Percentiles rank a stretch among this genome's conserved stretches.
phyloP scores from a whole-genome alignment of 2,888 invertebrate genomes.

The Adelognathus sp. region DNA sequence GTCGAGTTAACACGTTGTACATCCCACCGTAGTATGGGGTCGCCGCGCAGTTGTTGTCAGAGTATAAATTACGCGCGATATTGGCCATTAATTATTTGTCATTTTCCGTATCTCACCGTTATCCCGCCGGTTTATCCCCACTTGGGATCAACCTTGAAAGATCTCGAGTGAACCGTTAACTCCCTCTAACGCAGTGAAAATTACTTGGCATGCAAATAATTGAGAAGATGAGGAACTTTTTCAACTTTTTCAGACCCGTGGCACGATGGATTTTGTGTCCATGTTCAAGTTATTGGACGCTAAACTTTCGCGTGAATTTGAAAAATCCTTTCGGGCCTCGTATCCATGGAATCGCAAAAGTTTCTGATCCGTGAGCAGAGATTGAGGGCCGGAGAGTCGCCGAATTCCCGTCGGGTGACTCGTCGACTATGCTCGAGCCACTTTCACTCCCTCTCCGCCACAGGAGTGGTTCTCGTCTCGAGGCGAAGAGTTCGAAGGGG shows the following conservation, averaged over 20 bases:
- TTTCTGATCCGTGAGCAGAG: slow-evolving; percentile 6
- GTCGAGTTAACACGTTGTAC: slow-evolving; percentile 49
- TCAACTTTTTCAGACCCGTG: background rate
- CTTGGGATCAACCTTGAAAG: background rate
- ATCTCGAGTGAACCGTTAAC: background rate
- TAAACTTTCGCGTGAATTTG: slow-evolving; percentile 1
- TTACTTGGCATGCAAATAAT: no score
- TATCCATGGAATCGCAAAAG: background rate
- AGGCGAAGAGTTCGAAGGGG: background rate
- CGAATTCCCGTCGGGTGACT: background rate
- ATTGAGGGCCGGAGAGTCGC: slow-evolving; percentile 24
- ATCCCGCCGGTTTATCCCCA: background rate
- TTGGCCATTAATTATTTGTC: slow-evolving; percentile 13
- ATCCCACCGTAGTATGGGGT: background rate
- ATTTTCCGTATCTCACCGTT: background rate
- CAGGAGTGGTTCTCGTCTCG: slow-evolving; percentile 10
- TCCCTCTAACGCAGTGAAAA: background rate
- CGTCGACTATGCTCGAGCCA: slow-evolving; percentile 5
- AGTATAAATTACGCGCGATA: slow-evolving; percentile 23
- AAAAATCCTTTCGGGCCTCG: background rate
- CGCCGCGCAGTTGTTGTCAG: background rate
- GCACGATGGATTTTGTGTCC: background rate
- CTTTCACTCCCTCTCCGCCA: background rate
- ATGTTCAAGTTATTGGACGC: background rate
- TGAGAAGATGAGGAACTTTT: background rate